Evolutionary conservation across 1,140 invertebrate species (phyloP).

Genomic region (Hycleus phaleratus): DNA sequence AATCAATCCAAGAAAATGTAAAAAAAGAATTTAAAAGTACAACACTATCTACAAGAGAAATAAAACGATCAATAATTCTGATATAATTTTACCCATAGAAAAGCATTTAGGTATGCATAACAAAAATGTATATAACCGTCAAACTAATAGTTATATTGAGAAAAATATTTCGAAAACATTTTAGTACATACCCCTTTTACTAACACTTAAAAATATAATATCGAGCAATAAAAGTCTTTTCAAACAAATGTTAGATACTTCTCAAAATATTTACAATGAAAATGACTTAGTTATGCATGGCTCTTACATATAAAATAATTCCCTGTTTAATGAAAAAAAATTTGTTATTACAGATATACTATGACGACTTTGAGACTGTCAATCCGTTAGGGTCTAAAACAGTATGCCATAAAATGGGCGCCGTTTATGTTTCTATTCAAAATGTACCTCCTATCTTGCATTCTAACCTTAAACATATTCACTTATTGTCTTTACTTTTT

Average conservation of each 20-base stretch:
- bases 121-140: constrained; percentile 2
- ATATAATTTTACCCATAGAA: background rate
- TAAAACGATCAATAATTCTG: background rate
- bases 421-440: constrained; percentile 10
- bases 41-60: constrained; percentile 4
- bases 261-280: background rate
- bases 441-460: constrained; percentile 5
- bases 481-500: constrained; percentile 9
- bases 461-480: background rate
- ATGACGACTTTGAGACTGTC: constrained; percentile 12
- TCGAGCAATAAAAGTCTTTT: background rate
- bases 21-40: background rate
- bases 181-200: constrained; percentile 8
- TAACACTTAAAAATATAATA: background rate
- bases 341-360: constrained; percentile 8
- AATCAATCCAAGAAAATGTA: background rate
- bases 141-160: background rate
- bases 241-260: background rate
- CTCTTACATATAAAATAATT: background rate
- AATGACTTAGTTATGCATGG: background rate
- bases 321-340: background rate
- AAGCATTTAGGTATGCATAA: background rate
- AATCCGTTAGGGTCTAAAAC: constrained; percentile 15
- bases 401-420: constrained; percentile 12
- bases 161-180: constrained; percentile 7